Conservation (phyloP, 2,113 vertebrate genomes). For the Rhinogobius similis region DNA sequence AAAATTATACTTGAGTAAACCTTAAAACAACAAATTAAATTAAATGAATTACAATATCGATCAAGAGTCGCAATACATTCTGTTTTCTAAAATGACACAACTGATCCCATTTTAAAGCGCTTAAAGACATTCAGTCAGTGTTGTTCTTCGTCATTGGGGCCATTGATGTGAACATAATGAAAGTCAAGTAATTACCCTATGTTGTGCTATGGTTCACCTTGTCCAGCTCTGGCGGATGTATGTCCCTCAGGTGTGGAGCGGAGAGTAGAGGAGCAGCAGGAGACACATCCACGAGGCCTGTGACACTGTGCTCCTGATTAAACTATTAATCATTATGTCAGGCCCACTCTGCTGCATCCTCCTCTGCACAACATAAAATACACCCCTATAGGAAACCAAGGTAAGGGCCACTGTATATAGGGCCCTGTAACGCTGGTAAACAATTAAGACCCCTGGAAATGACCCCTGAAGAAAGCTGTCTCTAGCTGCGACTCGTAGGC, state of each 20-base stretch:
- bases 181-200: not conserved
- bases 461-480: not conserved
- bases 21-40: no score
- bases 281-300: slow-evolving; percentile 26
- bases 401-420: slow-evolving; percentile 16
- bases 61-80: no score
- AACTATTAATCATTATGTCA: slow-evolving; percentile 69
- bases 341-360: no score
- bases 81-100: no score
- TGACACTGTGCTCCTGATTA: slow-evolving; percentile 61
- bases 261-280: no score
- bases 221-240: slow-evolving; percentile 25
- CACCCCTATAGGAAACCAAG: slow-evolving; percentile 17
- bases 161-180: not conserved
- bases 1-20: no score
- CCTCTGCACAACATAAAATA: slow-evolving; percentile 32
- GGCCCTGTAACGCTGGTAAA: not conserved
- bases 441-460: not conserved
- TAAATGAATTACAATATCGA: no score
- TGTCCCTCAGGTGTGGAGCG: slow-evolving; percentile 49
- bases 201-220: not conserved
- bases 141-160: not conserved
- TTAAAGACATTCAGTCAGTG: no score
- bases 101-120: no score
- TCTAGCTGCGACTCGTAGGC: no score